Evolutionary conservation across 1,140 invertebrate species (phyloP).

Genomic region (Lethocerus indicus): DNA sequence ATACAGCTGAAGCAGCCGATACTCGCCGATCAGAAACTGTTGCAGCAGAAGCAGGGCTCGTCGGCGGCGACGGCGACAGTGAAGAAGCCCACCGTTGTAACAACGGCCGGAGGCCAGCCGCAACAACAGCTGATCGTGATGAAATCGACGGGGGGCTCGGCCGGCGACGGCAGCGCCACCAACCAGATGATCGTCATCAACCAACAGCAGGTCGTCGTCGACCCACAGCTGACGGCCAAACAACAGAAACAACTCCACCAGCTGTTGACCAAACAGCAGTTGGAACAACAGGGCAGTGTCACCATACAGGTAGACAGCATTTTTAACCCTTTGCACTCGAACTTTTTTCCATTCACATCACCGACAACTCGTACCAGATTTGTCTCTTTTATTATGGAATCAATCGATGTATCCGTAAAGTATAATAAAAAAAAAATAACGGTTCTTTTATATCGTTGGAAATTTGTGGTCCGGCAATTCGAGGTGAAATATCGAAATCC

Average conservation of each 20-base stretch:
- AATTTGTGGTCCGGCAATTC: background rate
- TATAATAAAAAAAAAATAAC: background rate
- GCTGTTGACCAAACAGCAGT: conserved; percentile 14
- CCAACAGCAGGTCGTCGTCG: conserved; percentile 15
- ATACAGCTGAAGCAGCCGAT: conserved; percentile 16
- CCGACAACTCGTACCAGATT: background rate
- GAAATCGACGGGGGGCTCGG: conserved; percentile 15
- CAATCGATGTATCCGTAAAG: background rate
- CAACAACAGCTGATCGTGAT: conserved; percentile 12
- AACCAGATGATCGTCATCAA: conserved; percentile 19
- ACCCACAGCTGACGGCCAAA: conserved; percentile 14
- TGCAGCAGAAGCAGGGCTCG: background rate
- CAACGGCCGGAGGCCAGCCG: conserved; percentile 12
- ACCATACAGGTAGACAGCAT: background rate
- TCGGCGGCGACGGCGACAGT: conserved; percentile 1
- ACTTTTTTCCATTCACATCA: background rate
- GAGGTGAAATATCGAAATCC: too few species aligned
- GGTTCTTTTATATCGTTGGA: background rate
- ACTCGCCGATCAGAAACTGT: conserved; percentile 8
- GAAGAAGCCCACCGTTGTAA: conserved; percentile 15
- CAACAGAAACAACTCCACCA: conserved; percentile 18
- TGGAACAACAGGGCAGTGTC: conserved; percentile 5
- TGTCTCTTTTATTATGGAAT: background rate
- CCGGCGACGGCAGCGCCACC: conserved; percentile 5
- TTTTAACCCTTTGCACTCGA: background rate